phyloP scores from a whole-genome alignment of 2,797 vertebrate genomes.

The Paratrypauchen microcephalus region DNA sequence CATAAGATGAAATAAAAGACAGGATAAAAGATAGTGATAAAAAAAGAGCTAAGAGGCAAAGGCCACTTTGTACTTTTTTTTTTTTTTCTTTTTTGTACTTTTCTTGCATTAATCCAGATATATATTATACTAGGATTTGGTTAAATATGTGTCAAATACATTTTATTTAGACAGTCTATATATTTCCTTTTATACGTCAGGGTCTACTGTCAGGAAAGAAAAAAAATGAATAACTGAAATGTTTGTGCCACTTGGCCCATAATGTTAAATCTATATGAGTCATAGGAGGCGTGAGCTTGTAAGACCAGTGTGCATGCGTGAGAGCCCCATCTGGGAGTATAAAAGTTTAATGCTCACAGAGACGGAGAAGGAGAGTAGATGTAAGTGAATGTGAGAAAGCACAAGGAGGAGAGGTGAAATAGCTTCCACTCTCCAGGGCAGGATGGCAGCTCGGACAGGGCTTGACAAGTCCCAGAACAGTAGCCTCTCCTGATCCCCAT shows the following conservation, averaged over 20 bases:
- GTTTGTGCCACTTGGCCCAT: background rate
- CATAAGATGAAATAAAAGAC: no score
- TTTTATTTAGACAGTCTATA: no score
- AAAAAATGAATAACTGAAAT: background rate
- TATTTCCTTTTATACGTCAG: no score
- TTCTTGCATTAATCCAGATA: no score
- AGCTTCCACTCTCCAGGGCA: constrained; percentile 69
- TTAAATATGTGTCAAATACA: no score
- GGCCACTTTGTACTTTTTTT: no score
- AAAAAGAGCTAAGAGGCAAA: no score
- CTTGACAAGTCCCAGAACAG: constrained; percentile 76
- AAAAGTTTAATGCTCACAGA: constrained; percentile 43
- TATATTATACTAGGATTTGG: no score
- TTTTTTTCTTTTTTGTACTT: no score
- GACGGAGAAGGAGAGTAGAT: constrained; percentile 20
- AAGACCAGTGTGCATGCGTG: constrained; percentile 34
- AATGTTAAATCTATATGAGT: constrained; percentile 34
- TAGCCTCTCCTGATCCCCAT: constrained; percentile 75
- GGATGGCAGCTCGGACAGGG: constrained; percentile 70
- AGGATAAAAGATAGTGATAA: no score
- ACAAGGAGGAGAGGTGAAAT: constrained; percentile 64
- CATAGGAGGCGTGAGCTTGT: constrained; percentile 28
- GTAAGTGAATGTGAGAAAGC: constrained; percentile 59
- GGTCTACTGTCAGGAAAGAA: no score
- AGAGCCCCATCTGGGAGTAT: constrained; percentile 32